Evolutionary conservation across 2,797 vertebrate species (phyloP).

Genomic region (Aeoliscus strigatus): DNA sequence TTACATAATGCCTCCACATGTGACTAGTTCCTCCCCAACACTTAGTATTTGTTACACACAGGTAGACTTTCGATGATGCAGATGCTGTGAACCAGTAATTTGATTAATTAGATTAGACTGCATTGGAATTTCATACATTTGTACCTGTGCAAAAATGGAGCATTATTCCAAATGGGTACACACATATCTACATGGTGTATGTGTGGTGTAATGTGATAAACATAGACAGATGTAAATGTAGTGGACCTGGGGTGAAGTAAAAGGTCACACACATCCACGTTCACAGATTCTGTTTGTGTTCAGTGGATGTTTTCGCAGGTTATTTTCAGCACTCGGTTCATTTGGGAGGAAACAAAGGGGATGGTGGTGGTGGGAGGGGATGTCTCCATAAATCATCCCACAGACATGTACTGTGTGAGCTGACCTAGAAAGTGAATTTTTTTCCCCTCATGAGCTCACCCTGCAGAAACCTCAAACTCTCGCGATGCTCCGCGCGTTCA

Average conservation of each 20-base stretch:
- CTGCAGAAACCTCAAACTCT: conserved; percentile 51
- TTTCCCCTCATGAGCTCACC: conserved; percentile 32
- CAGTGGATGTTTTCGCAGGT: conserved; percentile 21
- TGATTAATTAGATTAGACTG: no score
- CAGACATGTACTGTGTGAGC: conserved; percentile 34
- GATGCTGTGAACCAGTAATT: no score
- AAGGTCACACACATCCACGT: conserved; percentile 6
- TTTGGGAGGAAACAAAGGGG: conserved; percentile 8
- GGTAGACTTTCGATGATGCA: no score
- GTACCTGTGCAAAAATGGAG: no score
- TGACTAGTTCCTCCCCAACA: no score
- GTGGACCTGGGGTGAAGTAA: conserved; percentile 18
- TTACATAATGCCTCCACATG: no score
- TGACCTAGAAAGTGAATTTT: conserved; percentile 62
- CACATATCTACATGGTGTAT: no score
- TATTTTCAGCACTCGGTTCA: conserved; percentile 34
- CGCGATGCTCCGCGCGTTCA: conserved; percentile 48
- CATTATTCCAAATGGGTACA: no score
- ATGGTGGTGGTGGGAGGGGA: not conserved
- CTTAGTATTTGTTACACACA: no score
- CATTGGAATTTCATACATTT: no score
- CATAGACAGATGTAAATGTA: no score
- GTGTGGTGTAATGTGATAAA: no score
- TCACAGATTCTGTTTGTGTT: conserved; percentile 10
- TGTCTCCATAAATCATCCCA: conserved; percentile 56